Conservation (phyloP, 2,888 invertebrate species). For the Muscina levida region DNA sequence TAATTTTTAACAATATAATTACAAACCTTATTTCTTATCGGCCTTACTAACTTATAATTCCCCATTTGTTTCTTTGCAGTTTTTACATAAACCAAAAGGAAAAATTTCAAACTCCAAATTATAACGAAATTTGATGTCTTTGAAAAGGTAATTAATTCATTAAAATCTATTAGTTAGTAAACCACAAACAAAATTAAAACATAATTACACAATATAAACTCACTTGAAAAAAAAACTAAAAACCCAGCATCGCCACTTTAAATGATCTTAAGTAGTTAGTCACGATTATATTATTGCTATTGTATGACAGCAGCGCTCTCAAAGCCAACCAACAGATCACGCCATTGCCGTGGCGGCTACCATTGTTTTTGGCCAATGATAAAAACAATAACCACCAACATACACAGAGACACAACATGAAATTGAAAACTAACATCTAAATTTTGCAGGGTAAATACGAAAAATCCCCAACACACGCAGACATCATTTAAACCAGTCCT, state of each 20-base stretch:
- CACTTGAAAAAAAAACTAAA: conserved; percentile 21
- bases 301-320: too few relatives aligned
- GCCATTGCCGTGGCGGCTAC: too few relatives aligned
- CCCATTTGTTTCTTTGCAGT: conserved; percentile 55
- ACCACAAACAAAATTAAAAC: conserved; percentile 15
- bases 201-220: conserved; percentile 37
- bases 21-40: too few relatives aligned
- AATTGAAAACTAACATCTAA: conserved; percentile 55
- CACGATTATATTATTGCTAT: conserved; percentile 48
- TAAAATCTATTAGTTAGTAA: conserved; percentile 41
- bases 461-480: conserved; percentile 30
- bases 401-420: conserved; percentile 36
- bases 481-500: conserved; percentile 57
- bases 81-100: conserved; percentile 37
- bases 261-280: conserved; percentile 54
- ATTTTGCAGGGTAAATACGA: conserved; percentile 40
- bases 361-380: too few relatives aligned
- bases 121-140: conserved; percentile 55
- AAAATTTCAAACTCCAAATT: not conserved
- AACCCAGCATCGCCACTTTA: conserved; percentile 37
- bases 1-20: too few relatives aligned
- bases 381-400: conserved; percentile 19
- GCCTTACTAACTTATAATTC: too few relatives aligned
- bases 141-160: conserved; percentile 60
- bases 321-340: conserved; percentile 54